phyloP scores from a whole-genome alignment of 2,113 vertebrate genomes.

The Leucosticte australis region DNA sequence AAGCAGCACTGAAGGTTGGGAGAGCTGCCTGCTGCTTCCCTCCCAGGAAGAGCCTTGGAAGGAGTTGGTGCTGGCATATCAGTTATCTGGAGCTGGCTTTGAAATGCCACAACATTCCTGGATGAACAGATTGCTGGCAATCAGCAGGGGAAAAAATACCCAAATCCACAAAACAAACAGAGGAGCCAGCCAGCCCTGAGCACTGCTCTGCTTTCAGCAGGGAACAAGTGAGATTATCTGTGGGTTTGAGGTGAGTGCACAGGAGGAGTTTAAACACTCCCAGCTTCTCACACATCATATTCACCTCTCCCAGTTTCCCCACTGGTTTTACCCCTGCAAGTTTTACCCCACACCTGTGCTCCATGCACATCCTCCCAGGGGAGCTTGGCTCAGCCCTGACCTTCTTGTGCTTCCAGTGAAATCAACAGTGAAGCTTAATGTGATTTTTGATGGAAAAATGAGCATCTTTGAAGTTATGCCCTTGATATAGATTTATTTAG shows the following conservation, averaged over 20 bases:
- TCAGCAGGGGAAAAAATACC: not conserved
- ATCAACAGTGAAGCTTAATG: not conserved
- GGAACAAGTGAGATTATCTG: not conserved
- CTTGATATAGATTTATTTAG: constrained; percentile 4
- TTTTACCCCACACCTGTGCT: not conserved
- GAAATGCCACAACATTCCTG: not conserved
- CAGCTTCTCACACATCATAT: fast-evolving
- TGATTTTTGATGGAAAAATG: constrained; percentile 30
- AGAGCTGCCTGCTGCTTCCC: not conserved
- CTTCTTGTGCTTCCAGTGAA: not conserved
- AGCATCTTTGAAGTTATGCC: not conserved
- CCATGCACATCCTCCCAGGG: fast-evolving
- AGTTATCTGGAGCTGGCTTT: not conserved
- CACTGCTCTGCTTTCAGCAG: not conserved
- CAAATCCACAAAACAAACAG: not conserved
- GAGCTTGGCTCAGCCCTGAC: not conserved
- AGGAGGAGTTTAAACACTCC: not conserved
- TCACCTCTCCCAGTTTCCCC: not conserved
- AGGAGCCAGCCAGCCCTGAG: not conserved
- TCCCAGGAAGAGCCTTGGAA: not conserved
- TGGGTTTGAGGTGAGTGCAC: not conserved
- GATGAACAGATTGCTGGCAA: constrained; percentile 9
- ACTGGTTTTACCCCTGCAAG: not conserved
- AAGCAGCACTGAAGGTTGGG: not conserved
- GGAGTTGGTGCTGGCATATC: not conserved